A percentile compares a stretch with the other conserved stretches of the same genome.
These are phyloP conservation scores for Neosilurus mollespiculum DNA, from an alignment of 2,797 vertebrate genomes.

Conservation along the genomic window DNA sequence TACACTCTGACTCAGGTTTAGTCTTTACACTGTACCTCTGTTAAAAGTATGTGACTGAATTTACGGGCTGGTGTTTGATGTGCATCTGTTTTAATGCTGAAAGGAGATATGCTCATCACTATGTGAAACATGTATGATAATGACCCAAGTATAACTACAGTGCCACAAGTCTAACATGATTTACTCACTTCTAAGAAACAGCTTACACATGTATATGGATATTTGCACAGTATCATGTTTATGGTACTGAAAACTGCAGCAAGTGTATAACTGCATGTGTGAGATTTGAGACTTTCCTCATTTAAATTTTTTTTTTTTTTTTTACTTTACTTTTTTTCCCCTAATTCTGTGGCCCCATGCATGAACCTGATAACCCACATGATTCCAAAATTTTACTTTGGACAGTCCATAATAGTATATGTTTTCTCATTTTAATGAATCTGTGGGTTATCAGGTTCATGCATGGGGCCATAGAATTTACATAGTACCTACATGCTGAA, in stretches of 20 bases:
- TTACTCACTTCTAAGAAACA: background rate
- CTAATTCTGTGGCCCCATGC: too few relatives aligned
- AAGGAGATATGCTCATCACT: background rate
- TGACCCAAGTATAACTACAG: background rate
- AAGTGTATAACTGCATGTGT: background rate
- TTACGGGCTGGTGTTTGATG: background rate
- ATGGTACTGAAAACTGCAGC: background rate
- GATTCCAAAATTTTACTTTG: too few relatives aligned
- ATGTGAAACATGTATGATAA: background rate
- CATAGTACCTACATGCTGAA: too few relatives aligned
- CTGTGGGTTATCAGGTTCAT: too few relatives aligned
- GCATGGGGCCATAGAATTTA: too few relatives aligned
- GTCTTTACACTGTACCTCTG: background rate
- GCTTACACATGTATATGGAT: background rate
- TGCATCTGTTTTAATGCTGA: background rate
- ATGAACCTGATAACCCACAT: too few relatives aligned
- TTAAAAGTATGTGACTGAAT: background rate
- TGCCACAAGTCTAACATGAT: background rate
- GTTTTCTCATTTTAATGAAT: too few relatives aligned
- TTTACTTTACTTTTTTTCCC: too few relatives aligned
- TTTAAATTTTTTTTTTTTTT: too few relatives aligned
- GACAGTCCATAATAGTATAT: too few relatives aligned
- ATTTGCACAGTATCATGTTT: background rate
- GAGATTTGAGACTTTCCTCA: background rate
- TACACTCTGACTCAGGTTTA: constrained; percentile 32